A percentile compares a stretch with the other conserved stretches of the same genome.
Conservation (phyloP, 64 coral and sea anemone genomes). For the Exaiptasia diaphana region DNA sequence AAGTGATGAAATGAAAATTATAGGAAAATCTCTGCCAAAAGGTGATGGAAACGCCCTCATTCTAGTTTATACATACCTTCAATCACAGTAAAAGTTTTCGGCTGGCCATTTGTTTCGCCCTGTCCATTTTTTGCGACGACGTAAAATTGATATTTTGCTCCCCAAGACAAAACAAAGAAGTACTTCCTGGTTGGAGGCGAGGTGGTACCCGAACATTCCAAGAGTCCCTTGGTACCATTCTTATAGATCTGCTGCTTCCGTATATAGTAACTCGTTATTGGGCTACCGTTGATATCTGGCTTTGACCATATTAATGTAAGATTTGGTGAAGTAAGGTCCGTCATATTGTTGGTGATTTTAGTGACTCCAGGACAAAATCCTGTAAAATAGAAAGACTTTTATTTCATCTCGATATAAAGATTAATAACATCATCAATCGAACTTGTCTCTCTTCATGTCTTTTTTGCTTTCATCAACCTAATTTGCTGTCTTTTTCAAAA, state of each 20-base stretch:
- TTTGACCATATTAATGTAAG: not conserved
- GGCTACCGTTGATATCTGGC: not conserved
- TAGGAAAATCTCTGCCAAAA: not conserved
- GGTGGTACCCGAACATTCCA: not conserved
- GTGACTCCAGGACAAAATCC: slow-evolving; percentile 27
- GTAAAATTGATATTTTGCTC: not conserved
- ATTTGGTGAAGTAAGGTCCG: not conserved
- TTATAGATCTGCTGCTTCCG: not conserved
- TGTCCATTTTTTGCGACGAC: slow-evolving; percentile 23
- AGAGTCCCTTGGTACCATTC: not conserved
- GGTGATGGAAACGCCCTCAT: not conserved
- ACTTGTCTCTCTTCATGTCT: too few species aligned
- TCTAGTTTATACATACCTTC: not conserved
- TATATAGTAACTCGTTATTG: not conserved
- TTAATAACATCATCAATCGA: not conserved
- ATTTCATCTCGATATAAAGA: not conserved
- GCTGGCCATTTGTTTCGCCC: not conserved
- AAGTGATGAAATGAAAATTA: too few species aligned
- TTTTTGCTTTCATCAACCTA: too few species aligned
- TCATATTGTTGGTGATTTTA: not conserved
- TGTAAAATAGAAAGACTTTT: not conserved
- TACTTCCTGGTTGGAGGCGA: not conserved
- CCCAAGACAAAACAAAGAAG: not conserved
- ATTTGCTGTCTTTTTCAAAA: too few species aligned
- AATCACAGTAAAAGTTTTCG: not conserved